Conservation (phyloP, 1,140 invertebrate species). For the Apocrypta bakeri region DNA sequence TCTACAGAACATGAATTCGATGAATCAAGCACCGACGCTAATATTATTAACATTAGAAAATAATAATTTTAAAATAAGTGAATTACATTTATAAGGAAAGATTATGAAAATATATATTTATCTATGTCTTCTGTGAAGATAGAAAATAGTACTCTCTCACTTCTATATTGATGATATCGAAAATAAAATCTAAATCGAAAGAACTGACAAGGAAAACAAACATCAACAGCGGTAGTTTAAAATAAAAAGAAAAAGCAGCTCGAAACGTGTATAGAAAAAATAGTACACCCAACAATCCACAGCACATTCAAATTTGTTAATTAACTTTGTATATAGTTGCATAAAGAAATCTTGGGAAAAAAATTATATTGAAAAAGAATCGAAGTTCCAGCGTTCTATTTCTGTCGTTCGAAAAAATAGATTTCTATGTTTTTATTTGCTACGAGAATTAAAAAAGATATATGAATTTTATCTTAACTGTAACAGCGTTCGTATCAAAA, state of each 20-base stretch:
- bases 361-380: constrained; percentile 51
- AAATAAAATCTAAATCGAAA: constrained; percentile 58
- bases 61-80: constrained; percentile 74
- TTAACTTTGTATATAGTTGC: constrained; percentile 58
- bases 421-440: constrained; percentile 32
- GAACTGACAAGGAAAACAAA: constrained; percentile 62
- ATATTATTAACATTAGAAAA: constrained; percentile 75
- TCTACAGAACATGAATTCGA: constrained; percentile 64
- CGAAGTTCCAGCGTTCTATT: constrained; percentile 55
- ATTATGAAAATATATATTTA: constrained; percentile 77
- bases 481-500: constrained; percentile 46
- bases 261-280: constrained; percentile 49
- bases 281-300: constrained; percentile 45
- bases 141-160: constrained; percentile 75
- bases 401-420: constrained; percentile 57
- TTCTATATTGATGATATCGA: constrained; percentile 73
- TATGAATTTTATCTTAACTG: constrained; percentile 48
- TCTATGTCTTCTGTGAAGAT: constrained; percentile 80
- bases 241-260: constrained; percentile 50
- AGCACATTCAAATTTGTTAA: constrained; percentile 60
- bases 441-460: constrained; percentile 37
- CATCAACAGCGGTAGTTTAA: constrained; percentile 67
- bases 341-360: constrained; percentile 52
- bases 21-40: constrained; percentile 73
- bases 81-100: constrained; percentile 75